Evolutionary conservation across 1,140 invertebrate genomes (phyloP).

Genomic region (Brachionus rotundiformis): DNA sequence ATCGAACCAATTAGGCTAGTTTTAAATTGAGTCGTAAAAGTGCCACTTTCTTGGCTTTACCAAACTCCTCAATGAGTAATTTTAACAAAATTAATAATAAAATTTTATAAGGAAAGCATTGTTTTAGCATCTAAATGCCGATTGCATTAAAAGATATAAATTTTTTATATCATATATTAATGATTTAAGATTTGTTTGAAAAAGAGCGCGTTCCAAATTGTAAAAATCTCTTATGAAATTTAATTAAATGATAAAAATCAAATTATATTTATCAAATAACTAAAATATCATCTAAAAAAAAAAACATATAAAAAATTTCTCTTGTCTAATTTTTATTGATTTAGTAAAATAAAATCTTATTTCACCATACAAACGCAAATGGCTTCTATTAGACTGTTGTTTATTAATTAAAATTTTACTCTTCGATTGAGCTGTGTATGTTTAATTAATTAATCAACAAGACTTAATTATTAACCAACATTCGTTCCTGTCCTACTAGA

Average conservation of each 20-base stretch:
- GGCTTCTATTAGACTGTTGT: too few species aligned
- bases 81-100: too few species aligned
- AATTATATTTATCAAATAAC: not conserved
- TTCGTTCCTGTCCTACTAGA: too few species aligned
- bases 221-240: not conserved
- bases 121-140: constrained; percentile 2
- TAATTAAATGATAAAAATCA: constrained; percentile 22
- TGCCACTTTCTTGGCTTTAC: too few species aligned
- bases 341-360: not conserved
- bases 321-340: not conserved
- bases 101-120: not conserved
- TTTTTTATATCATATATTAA: not conserved
- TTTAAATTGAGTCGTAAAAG: too few species aligned
- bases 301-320: not conserved
- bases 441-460: too few species aligned
- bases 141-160: not conserved
- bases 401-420: not conserved
- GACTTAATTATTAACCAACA: too few species aligned
- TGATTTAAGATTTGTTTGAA: not conserved
- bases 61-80: too few species aligned
- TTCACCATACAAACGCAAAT: not conserved
- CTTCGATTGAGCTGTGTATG: too few species aligned
- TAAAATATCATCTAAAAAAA: not conserved
- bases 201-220: not conserved
- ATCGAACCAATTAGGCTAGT: too few species aligned